phyloP scores from a whole-genome alignment of 2,888 invertebrate genomes.

The Phlogophora meticulosa region DNA sequence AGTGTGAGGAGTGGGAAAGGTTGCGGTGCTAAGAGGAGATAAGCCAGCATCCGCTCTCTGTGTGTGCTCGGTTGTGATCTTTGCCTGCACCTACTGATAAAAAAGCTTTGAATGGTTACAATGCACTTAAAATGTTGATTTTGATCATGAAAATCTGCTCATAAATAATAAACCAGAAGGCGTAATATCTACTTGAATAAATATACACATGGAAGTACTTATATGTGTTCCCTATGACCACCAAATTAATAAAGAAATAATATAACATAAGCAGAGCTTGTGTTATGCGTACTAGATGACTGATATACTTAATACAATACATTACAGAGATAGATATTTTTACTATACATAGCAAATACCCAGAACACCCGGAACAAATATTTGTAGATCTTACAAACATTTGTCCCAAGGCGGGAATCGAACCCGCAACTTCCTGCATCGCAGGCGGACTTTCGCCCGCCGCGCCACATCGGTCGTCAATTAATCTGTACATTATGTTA shows the following conservation, averaged over 20 bases:
- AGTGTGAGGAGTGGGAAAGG: conserved; percentile 27
- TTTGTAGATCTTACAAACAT: no score
- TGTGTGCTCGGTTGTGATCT: conserved; percentile 31
- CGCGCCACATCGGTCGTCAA: no score
- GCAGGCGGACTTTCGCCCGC: no score
- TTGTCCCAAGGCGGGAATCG: no score
- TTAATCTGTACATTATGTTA: conserved; percentile 13
- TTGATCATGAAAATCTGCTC: conserved; percentile 2
- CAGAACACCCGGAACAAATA: no score
- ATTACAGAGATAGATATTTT: no score
- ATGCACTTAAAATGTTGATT: conserved; percentile 9
- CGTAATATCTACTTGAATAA: neutral
- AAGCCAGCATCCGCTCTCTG: conserved; percentile 21
- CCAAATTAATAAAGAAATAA: conserved; percentile 19
- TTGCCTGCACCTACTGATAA: conserved; percentile 35
- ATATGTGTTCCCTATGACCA: neutral
- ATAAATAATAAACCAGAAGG: conserved; percentile 1
- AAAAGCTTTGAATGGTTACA: conserved; percentile 16
- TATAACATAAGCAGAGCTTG: no score
- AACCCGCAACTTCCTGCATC: no score
- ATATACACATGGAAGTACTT: neutral
- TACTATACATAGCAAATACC: no score
- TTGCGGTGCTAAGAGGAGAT: conserved; percentile 25
- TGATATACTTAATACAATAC: no score
- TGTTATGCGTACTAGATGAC: no score